Conservation (phyloP, 2,888 invertebrate genomes). For the Coremacera marginata region DNA sequence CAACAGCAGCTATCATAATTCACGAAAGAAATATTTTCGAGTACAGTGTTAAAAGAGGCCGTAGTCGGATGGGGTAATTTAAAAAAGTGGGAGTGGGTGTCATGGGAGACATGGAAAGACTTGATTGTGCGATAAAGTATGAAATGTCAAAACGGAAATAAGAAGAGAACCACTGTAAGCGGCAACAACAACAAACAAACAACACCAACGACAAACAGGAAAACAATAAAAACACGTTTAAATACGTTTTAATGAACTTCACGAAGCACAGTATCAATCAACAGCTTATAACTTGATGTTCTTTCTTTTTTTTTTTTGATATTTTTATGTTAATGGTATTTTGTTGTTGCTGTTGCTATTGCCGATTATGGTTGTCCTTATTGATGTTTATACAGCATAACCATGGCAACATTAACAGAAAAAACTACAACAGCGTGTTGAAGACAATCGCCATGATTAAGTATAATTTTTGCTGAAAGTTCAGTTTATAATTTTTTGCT, state of each 20-base stretch:
- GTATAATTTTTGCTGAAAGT: not conserved
- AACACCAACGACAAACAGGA: not conserved
- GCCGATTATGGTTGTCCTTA: too few relatives aligned
- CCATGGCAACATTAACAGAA: not conserved
- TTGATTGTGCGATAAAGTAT: conserved; percentile 21
- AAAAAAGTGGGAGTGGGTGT: not conserved
- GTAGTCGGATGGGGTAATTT: not conserved
- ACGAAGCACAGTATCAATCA: not conserved
- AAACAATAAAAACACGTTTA: not conserved
- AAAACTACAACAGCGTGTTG: not conserved
- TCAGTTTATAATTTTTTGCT: too few relatives aligned
- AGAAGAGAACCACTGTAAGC: not conserved
- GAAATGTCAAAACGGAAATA: conserved; percentile 27
- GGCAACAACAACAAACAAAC: conserved; percentile 2
- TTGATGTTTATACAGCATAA: not conserved
- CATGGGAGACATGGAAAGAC: not conserved
- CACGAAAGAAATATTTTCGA: conserved; percentile 14
- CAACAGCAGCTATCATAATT: not conserved
- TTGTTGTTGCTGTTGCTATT: too few relatives aligned
- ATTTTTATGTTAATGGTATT: not conserved
- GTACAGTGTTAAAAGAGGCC: not conserved
- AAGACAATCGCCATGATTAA: not conserved
- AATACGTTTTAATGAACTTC: conserved; percentile 29
- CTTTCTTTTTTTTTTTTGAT: too few relatives aligned
- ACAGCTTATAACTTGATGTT: not conserved